Evolutionary conservation across 2,888 invertebrate species (phyloP), one percentile per base, ranked within the genome.

Genomic region (Masnerella sp.): DNA sequence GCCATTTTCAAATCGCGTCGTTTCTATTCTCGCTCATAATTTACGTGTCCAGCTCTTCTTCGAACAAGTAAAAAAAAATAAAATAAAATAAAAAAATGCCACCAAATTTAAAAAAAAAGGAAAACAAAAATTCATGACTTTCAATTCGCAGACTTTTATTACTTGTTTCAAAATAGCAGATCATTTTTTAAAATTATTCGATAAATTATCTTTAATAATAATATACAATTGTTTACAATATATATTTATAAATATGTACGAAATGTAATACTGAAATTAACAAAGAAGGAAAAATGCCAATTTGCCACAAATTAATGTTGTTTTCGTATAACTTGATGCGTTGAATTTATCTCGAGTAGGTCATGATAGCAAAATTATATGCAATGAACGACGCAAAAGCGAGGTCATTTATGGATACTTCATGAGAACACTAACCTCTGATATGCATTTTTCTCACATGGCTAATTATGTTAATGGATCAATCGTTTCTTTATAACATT

Each of bases 51-150:
- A 45, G 14, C 49, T 15, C 58, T 20, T 28, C 49, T 52, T 67
- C 49, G 56, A 65, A 65, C 54, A 45, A 47, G 47, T n/a, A 45
- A 32, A 18, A 36, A 32, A 30, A 49, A 62, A 71, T 77, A 51
- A 62, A 79, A 80, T 76, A 67, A 36, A 47, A 18, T 34, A 51
- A 45, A 67, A 51, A 52, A 49, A 45, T 54, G 15, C 25, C 22
- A 22, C 3, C 22, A 7, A 3, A 7, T 7, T 22, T 22, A 22
- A 22, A 22, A 7, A 22, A n/a, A n/a, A n/a, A n/a, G n/a, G n/a
- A n/a, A n/a, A n/a, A n/a, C n/a, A n/a, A n/a, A n/a, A n/a, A n/a
- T n/a, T n/a, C n/a, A n/a, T n/a, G n/a, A n/a, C n/a, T n/a, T n/a
- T n/a, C n/a, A n/a, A n/a, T n/a, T n/a, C n/a, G n/a, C n/a, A n/a